Base-by-base conservation (phyloP, 2,113 vertebrate genomes). In the Orthonyx spaldingii region DNA sequence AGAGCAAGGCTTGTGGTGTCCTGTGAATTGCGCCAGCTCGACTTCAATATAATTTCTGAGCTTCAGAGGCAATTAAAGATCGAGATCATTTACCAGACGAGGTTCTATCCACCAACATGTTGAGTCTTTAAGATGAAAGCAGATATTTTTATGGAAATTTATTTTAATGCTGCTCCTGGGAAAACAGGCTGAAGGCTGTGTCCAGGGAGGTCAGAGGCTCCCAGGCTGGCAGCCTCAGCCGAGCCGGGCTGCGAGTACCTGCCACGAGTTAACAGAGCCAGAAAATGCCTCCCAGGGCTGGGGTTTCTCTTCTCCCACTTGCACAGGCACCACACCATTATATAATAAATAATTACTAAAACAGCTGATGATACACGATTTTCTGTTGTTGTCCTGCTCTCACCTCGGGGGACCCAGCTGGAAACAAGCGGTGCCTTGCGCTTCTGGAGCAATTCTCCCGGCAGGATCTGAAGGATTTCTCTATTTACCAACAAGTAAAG, bases 401-500 rank as follows among this genome's bases (percentile, higher is more conserved):
- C 61, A 32, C 82, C 81, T 91, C 41, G 1, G 14, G 69, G 65
- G 94, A 89, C 56, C 52, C 33, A 46, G 83, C 68, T 66, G 80
- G 94, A 88, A 63, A 6, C 23, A 3, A 77, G 71, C 41, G 0
- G 56, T 7, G 60, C 89, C 80, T 24, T 22, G 68, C 0, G 4
- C 68, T 90, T 16, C 91, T 37, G 72, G 68, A 89, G 89, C 83
- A 39, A 46, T 74, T 56, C 86, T 92, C 84, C 20, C 7, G 1
- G 11, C 66, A 33, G 57, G 84, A 82, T 49, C 87, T 27, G 91
- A 65, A 93, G 93, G 89, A 79, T 87, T 79, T 80, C 91, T 94
- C 60, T 78, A 17, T 82, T 90, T 81, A 71, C 87, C 56, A 71
- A 84, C 71, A 79, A 90, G 41, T 2, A 46, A 71, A 93, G 74